phyloP scores from a whole-genome alignment of 1,140 invertebrate genomes.

The Nomia melanderi region DNA sequence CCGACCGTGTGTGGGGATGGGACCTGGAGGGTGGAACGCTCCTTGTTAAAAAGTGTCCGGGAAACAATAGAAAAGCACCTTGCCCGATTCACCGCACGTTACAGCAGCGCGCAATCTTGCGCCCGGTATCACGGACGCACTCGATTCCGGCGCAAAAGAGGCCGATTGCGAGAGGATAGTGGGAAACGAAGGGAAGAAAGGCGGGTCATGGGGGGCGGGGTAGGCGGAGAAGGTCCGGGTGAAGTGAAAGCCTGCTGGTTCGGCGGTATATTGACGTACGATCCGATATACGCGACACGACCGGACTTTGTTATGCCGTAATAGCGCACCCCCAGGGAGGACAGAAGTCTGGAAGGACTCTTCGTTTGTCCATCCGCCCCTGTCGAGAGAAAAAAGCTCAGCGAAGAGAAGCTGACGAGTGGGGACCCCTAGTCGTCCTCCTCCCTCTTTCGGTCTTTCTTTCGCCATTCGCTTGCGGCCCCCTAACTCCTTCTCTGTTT shows the following conservation, averaged over 20 bases:
- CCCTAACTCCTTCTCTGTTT: constrained; percentile 5
- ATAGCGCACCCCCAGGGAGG: constrained; percentile 68
- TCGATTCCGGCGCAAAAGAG: constrained; percentile 54
- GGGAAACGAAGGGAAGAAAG: neutral
- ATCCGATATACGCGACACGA: constrained; percentile 74
- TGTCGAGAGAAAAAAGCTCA: constrained; percentile 70
- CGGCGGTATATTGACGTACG: constrained; percentile 72
- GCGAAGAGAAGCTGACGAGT: constrained; percentile 68
- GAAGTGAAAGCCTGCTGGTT: constrained; percentile 44
- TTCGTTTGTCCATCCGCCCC: constrained; percentile 64
- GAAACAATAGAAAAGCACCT: constrained; percentile 52
- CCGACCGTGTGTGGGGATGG: neutral
- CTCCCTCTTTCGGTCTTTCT: neutral
- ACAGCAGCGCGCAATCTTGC: constrained; percentile 19
- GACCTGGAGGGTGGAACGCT: neutral
- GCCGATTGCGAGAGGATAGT: constrained; percentile 42
- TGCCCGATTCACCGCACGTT: constrained; percentile 9
- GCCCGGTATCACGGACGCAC: constrained; percentile 47
- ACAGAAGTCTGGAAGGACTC: constrained; percentile 73
- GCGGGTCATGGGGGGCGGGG: constrained; percentile 21
- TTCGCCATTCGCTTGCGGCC: neutral
- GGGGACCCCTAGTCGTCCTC: constrained; percentile 41
- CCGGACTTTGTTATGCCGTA: constrained; percentile 78
- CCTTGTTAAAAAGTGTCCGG: constrained; percentile 59
- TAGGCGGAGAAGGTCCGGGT: constrained; percentile 1